Conservation (phyloP, 2,113 vertebrate genomes). For the Dipodomys stephensi region DNA sequence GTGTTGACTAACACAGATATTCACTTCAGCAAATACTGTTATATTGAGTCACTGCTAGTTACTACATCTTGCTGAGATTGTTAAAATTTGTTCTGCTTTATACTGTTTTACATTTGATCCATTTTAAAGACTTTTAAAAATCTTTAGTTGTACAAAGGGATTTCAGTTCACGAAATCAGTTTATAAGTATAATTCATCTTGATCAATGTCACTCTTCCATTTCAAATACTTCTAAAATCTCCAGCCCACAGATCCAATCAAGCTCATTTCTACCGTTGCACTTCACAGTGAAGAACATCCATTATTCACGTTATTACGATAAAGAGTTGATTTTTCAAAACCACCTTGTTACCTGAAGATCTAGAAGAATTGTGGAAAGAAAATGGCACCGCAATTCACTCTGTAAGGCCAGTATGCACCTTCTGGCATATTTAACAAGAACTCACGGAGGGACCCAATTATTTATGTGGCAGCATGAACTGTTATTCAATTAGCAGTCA, state of each 20-base stretch:
- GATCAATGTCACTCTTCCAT: too few relatives aligned
- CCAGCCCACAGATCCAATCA: not conserved
- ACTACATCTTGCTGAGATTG: not conserved
- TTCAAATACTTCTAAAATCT: not conserved
- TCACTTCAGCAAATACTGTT: not conserved
- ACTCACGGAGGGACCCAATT: constrained; percentile 21
- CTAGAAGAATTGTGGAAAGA: not conserved
- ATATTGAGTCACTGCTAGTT: not conserved
- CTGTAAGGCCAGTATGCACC: constrained; percentile 9
- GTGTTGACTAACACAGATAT: not conserved
- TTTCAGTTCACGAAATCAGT: too few relatives aligned
- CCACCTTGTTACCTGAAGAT: not conserved
- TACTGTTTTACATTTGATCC: not conserved
- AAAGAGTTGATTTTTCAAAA: constrained; percentile 11
- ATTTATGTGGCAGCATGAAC: not conserved
- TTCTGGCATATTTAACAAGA: constrained; percentile 27
- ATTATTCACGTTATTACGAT: not conserved
- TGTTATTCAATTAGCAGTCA: not conserved
- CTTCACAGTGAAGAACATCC: not conserved
- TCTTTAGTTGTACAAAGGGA: too few relatives aligned
- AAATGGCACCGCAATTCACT: not conserved
- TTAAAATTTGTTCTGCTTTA: not conserved
- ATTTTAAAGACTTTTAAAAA: not conserved
- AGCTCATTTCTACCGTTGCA: not conserved
- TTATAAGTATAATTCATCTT: too few relatives aligned